Base-by-base conservation (phyloP, 2,888 invertebrate genomes). In the Tuta absoluta region DNA sequence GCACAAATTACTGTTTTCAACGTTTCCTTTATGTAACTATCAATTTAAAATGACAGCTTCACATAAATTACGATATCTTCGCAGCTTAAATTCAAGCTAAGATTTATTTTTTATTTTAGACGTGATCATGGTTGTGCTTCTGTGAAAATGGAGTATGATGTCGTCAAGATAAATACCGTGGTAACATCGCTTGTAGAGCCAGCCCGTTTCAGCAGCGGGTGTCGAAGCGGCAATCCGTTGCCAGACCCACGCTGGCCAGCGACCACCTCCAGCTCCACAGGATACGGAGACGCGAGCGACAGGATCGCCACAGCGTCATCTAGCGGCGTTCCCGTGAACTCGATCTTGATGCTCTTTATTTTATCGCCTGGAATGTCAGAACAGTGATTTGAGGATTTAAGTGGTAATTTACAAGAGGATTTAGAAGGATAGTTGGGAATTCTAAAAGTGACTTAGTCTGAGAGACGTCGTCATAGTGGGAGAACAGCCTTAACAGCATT, bases 221-320 rank as follows among this genome's bases (percentile, higher is more conserved):
- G 97, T 67, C 93, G 93, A 38, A 96, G 94, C 63, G 92, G 87
- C 70, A 91, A 89, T 1, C 93, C 92, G 45, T 33, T 61, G 45
- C 82, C 81, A 68, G 87, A 87, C 1, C 79, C 76, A 53, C 86
- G 69, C 2, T 85, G 89, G 0, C 86, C 91, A 63, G 89, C 91
- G 0, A 95, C 93, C 37, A 97, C 93, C 78, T 96, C 95, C 67
- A 98, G 88, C 69, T 95, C 94, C 17, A 97, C 96, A 66, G 96
- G 96, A 79, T 98, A 98, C 0, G 98, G 98, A 48, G 97, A 97
- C 7, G 98, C 98, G 70, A 98, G 96, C 68, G 97, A 97, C 51
- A 98, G 89, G 68, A 98, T 96, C 1, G 96, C 96, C 63, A 98
- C 91, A 0, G 98, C 98, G 78, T 98, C 98, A 80, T 98, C 97